Evolutionary conservation across 2,113 vertebrate species (phyloP), one percentile per base, ranked within the genome.

Genomic region (Columbina picui): DNA sequence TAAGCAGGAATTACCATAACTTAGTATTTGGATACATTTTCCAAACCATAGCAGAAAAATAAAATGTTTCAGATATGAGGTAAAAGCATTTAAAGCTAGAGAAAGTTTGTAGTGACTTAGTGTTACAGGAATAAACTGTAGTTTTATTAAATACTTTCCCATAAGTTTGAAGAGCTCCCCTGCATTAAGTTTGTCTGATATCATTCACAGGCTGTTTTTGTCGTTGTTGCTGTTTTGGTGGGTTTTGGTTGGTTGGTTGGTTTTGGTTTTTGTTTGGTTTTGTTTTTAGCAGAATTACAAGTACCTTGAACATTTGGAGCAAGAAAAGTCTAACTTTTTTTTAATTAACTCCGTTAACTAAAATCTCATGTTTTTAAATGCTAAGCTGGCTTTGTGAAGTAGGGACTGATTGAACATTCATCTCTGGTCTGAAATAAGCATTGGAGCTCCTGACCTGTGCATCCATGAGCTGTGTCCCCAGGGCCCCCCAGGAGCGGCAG

Each of bases 1-100:
- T 70, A 94, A 89, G 73, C 61, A 89, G 89, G 81, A 94, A 89
- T 94, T 92, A 91, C 69, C 9, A 17, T 88, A 93, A 88, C 59
- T 79, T 90, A 74, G 64, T 82, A 63, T 84, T 93, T 94, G 76
- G 60, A 25, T 89, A 39, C 25, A 49, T 60, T 56, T 94, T 89
- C 89, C 80, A 94, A 94, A 84, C 73, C 61, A 39, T 23, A 68
- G 52, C 26, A 89, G 70, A 79, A 71, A 79, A 79, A n/a, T 5
- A 56, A 89, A 39, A 64, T 36, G 56, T 71, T 91, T 92, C 88
- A 88, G 18, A 84, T 53, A 14, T 39, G 75, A 78, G 20, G 64
- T 71, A 71, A 87, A 92, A 92, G 21, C 56, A n/a, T 80, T 94
- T 38, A 83, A 88, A 87, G 30, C 53, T 83, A 63, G 39, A 67